Percentiles rank a stretch among this genome's conserved stretches.
phyloP scores from a whole-genome alignment of 1,140 invertebrate genomes.

The Daktulosphaira vitifoliae region DNA sequence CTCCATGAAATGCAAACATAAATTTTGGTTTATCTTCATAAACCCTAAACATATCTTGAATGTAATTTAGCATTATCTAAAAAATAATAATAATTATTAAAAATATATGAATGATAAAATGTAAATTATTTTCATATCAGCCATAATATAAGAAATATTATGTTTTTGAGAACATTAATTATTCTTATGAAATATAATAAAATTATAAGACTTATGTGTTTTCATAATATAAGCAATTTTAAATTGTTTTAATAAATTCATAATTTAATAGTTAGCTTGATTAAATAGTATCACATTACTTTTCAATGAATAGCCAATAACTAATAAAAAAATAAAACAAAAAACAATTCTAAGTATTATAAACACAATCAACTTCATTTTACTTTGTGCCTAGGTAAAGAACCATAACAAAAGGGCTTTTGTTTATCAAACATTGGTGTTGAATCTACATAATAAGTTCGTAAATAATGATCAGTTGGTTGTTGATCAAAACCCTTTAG shows the following conservation, averaged over 20 bases:
- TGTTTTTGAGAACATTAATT: too few relatives aligned
- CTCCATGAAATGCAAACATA: conserved; percentile 75
- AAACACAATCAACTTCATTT: conserved; percentile 31
- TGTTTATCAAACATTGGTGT: conserved; percentile 47
- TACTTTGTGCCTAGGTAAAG: conserved; percentile 68
- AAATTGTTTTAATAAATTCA: too few relatives aligned
- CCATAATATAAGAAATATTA: too few relatives aligned
- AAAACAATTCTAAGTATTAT: not conserved
- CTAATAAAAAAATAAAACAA: not conserved
- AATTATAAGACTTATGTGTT: too few relatives aligned
- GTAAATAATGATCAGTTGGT: conserved; percentile 86
- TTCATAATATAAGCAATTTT: too few relatives aligned
- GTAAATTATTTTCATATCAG: too few relatives aligned
- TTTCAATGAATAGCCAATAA: too few relatives aligned
- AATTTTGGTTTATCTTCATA: conserved; percentile 66
- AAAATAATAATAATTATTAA: conserved; percentile 35
- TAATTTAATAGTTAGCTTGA: too few relatives aligned
- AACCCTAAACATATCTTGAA: conserved; percentile 51
- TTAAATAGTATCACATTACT: too few relatives aligned
- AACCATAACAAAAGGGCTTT: conserved; percentile 63
- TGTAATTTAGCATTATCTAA: conserved; percentile 57
- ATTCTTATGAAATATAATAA: too few relatives aligned
- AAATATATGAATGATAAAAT: too few relatives aligned
- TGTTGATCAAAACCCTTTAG: conserved; percentile 72
- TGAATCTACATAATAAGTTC: conserved; percentile 59